Evolutionary conservation across 2,113 vertebrate species (phyloP), one percentile per base, ranked within the genome.

Genomic region (Capra hircus): DNA sequence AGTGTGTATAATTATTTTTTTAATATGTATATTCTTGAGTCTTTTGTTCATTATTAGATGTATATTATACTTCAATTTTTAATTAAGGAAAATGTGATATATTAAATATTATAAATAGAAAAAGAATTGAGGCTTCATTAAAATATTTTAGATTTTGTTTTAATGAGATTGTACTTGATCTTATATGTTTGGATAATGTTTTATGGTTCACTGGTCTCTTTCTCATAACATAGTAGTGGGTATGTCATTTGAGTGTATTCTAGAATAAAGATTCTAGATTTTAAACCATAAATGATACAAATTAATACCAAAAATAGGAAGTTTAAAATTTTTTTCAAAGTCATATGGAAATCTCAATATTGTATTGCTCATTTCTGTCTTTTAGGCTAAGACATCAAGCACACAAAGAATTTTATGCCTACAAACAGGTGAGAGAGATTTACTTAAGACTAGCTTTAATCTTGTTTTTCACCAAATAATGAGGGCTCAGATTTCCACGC

Each of bases 381-480:
- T 99, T 98, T 98, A 99, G 99, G 99, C 99, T 99, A 98, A 99
- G 99, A 96, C 99, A 99, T 97, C 99, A 99, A 98, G 99, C 99
- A 14, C 99, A 99, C 99, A 99, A 99, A 99, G 99, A 99, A 98
- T 99, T 99, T 94, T 99, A 99, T 97, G 99, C 99, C 96, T 99
- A 99, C 99, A 99, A 99, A 99, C 99, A 99, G 99, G 99, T 99
- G 98, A 99, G 99, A 45, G 50, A 50, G 48, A 85, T 90, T 48
- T 13, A 90, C 25, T 59, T 91, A 28, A 55, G 30, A 0, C 64
- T 88, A 45, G 28, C 71, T 97, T 93, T 95, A 30, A 78, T 90
- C 28, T 3, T 84, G 28, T 53, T 94, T 95, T 95, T 21, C 25
- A 27, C 19, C 15, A 30, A 60, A 95, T 97, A 97, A 93, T 64